Base-by-base conservation (phyloP, 2,888 invertebrate genomes). In the Trissolcus japonicus region DNA sequence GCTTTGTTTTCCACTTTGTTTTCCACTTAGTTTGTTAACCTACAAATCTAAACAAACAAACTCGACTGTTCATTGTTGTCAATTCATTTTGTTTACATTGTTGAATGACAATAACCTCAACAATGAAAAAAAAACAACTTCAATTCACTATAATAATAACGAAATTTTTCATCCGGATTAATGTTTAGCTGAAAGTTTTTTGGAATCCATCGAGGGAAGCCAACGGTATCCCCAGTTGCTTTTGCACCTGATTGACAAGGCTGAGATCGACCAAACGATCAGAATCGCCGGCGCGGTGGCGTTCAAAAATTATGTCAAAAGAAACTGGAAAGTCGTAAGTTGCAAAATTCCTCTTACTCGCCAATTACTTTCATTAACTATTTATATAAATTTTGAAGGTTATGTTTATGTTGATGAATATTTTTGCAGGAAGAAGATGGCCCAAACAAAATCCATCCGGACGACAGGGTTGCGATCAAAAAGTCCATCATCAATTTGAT, bases 281-380 rank as follows among this genome's bases (percentile, higher is more conserved):
- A 91, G 98, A 79, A 92, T 97, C 46, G 95, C 97, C 6, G 96
- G 97, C 19, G 95, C 98, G 9, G 94, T 99, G 75, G 95, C 96
- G 0, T 97, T 99, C 86, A 99, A 99, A 88, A 99, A 99, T 88
- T 98, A 95, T 87, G 93, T 98, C 19, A 98, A 98, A 89, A 91
- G 98, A 63, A 98, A 99, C 89, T 99, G 99, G 99, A 93, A 93
- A 84, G 92, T 94, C 85, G 96, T 95, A 90, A 91, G 57, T 55
- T 69, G n/a, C 3, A n/a, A 3, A 43, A 43, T 43, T n/a, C 43
- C 2, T 25, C 9, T 35, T 11, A 1, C 35, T 9, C 6, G 2
- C 3, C 0, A 25, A 6, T 25, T 25, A 4, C 0, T 0, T 3
- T 6, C 6, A 25, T 25, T 25, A 6, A 25, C 4, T 25, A 4